Conservation (phyloP, 2,888 invertebrate species). For the Tuta absoluta region DNA sequence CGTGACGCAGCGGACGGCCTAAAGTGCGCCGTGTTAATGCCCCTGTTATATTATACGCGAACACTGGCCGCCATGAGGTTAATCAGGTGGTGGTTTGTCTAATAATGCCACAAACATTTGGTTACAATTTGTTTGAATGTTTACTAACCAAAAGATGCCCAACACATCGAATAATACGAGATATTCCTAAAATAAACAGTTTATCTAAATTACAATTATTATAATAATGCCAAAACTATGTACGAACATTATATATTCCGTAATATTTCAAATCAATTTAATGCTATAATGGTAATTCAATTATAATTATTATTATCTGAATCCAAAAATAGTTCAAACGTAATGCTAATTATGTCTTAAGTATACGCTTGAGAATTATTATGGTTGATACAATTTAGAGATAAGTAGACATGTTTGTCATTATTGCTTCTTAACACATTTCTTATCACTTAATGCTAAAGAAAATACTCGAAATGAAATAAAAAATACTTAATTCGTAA, state of each 20-base stretch:
- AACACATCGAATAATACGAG: constrained; percentile 47
- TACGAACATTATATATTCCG: constrained; percentile 24
- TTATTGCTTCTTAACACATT: constrained; percentile 65
- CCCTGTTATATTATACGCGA: constrained; percentile 58
- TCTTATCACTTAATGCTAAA: constrained; percentile 53
- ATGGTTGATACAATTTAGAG: constrained; percentile 30
- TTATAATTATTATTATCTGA: constrained; percentile 15
- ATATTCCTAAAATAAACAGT: constrained; percentile 47
- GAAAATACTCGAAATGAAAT: constrained; percentile 61
- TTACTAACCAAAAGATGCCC: constrained; percentile 55
- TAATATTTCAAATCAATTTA: constrained; percentile 22
- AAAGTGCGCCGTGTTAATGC: constrained; percentile 60
- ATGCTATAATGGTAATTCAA: constrained; percentile 20
- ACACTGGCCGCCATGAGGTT: constrained; percentile 77
- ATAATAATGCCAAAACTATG: constrained; percentile 55
- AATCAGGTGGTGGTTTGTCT: constrained; percentile 50
- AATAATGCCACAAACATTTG: constrained; percentile 67
- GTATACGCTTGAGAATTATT: constrained; percentile 25
- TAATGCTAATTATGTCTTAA: constrained; percentile 20
- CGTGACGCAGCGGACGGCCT: no score
- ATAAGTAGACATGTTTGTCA: constrained; percentile 43
- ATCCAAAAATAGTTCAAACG: constrained; percentile 23
- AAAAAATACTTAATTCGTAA: constrained; percentile 77
- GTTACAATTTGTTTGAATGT: constrained; percentile 49
- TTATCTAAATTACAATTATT: constrained; percentile 39